Conservation (phyloP, 2,113 vertebrate species). For the Cisticola juncidis region DNA sequence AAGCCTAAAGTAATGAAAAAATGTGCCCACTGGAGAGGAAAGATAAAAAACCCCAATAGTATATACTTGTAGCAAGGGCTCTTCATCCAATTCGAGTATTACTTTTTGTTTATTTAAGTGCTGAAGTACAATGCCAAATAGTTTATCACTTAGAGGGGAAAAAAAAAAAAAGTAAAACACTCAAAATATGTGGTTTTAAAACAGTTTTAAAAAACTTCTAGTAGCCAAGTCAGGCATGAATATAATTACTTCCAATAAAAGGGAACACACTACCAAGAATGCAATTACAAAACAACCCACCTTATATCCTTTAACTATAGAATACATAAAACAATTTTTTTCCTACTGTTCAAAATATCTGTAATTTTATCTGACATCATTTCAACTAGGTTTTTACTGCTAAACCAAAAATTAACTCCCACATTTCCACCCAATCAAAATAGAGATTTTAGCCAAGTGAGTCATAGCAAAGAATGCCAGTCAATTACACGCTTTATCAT, state of each 20-base stretch:
- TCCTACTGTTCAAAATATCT: neutral
- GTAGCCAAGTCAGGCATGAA: neutral
- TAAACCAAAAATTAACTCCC: constrained; percentile 37
- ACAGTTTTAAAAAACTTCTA: neutral
- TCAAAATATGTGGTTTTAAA: neutral
- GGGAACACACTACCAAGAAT: neutral
- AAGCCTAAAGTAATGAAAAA: constrained; percentile 43
- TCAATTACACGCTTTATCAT: neutral
- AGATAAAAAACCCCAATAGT: neutral
- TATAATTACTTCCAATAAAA: neutral
- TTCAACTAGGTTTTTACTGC: constrained; percentile 24
- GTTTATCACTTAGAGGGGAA: neutral
- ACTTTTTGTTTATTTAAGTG: neutral
- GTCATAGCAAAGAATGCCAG: neutral
- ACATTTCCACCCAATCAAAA: neutral
- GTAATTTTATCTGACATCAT: neutral
- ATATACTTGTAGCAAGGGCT: neutral
- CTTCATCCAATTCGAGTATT: neutral
- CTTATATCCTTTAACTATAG: neutral
- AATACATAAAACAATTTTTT: neutral
- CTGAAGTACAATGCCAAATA: neutral
- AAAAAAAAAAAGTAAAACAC: fast-evolving
- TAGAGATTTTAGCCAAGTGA: neutral
- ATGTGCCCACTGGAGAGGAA: neutral
- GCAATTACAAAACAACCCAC: neutral